Evolutionary conservation across 30 jellyfish, hydroid and myxozoan species (phyloP), one percentile per base, ranked within the genome.

Genomic region (Clytia hemisphaerica): DNA sequence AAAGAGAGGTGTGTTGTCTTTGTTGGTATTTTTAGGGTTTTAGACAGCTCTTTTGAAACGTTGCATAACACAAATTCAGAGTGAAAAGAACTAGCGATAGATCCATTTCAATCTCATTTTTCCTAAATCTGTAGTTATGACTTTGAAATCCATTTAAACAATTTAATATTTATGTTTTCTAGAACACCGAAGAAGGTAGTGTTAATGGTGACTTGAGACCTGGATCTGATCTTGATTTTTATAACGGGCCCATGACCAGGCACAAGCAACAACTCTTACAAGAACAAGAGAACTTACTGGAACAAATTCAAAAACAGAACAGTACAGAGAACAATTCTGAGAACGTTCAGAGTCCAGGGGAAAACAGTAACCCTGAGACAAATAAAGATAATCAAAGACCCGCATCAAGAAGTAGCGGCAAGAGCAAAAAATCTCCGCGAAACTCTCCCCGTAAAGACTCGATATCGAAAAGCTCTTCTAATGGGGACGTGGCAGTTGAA

Each of bases 191-290:
- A 27, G 98, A 76, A 22, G 77, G 98, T 28, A 88, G 84, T 16
- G 93, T 72, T 18, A 76, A 45, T 15, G 84, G 79, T 12, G 86
- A 74, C 18, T 22, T 35, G 0, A 72, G 98, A 24, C 85, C 93
- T 4, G 69, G 80, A 51, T 80, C 95, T 6, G 98, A 89, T 33
- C 7, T 89, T 2, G 98, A 89, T 72, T 89, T 80, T 78, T 89
- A 89, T 78, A 89, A 75, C 48, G 98, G 98, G 12, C 98, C 98
- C 10, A 89, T 89, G 94, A 89, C 98, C 30, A 73, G 98, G 18
- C 98, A 89, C 85, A 89, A 89, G 61, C 98, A 89, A 36, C 98
- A 89, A 70, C 58, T 89, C 33, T 85, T 89, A n/a, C 98, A 89
- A 57, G 98, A 89, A 47, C 98, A 89, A 62, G 98, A 89, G 58